Evolutionary conservation across 2,113 vertebrate genomes (phyloP).

Genomic region (Smithornis capensis): DNA sequence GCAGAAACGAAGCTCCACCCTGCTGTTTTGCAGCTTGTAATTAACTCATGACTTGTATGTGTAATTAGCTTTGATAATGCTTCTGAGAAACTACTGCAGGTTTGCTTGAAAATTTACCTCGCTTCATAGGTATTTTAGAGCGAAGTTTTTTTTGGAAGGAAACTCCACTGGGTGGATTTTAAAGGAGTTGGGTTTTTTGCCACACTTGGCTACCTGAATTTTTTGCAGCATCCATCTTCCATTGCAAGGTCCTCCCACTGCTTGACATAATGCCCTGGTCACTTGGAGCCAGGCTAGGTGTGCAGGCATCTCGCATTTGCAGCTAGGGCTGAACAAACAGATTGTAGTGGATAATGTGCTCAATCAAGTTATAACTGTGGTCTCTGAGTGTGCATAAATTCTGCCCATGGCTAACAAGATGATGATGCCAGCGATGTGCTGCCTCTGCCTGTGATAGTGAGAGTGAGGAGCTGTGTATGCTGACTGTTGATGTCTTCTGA

Average conservation of each 20-base stretch:
- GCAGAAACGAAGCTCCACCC: neutral
- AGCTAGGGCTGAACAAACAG: neutral
- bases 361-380: neutral
- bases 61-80: neutral
- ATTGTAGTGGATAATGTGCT: neutral
- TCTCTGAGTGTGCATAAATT: neutral
- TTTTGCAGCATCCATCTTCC: neutral
- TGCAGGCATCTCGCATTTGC: neutral
- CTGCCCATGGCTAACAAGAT: neutral
- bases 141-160: neutral
- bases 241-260: rapidly evolving
- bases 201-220: neutral
- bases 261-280: neutral
- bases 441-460: neutral
- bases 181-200: neutral
- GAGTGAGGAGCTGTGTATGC: rapidly evolving
- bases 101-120: neutral
- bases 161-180: neutral
- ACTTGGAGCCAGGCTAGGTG: neutral
- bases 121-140: neutral
- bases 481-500: rapidly evolving
- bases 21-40: neutral
- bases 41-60: neutral
- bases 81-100: neutral
- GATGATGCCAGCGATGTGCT: neutral